Evolutionary conservation across 2,113 vertebrate species (phyloP).

Genomic region (Ciconia stormi): DNA sequence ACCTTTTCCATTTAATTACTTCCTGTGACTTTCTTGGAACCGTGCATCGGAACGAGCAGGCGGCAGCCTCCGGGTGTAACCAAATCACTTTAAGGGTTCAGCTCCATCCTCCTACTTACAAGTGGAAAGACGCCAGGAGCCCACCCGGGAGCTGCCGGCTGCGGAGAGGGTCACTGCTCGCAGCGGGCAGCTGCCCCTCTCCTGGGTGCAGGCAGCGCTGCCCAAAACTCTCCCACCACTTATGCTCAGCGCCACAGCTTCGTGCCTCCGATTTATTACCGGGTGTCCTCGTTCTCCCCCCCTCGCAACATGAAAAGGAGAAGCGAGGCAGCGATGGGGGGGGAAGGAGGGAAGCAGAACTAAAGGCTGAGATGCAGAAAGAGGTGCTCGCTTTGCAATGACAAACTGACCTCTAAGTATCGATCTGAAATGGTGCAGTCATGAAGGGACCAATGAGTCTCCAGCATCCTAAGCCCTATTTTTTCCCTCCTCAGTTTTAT

Average conservation of each 20-base stretch:
- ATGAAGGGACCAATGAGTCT: not conserved
- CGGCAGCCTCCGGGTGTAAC: not conserved
- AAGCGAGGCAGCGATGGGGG: not conserved
- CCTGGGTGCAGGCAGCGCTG: not conserved
- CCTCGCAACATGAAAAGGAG: not conserved
- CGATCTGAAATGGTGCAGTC: conserved; percentile 31
- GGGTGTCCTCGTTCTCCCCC: fast-evolving
- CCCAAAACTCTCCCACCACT: not conserved
- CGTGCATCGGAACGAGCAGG: not conserved
- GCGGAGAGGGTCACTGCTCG: fast-evolving
- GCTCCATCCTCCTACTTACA: not conserved
- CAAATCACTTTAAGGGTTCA: not conserved
- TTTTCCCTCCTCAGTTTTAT: not conserved
- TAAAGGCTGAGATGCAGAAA: not conserved
- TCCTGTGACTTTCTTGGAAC: conserved; percentile 78
- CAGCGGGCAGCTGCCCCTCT: not conserved
- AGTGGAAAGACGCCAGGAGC: not conserved
- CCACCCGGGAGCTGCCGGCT: not conserved
- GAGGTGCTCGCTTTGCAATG: not conserved
- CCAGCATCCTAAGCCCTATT: not conserved
- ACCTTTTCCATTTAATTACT: conserved; percentile 82
- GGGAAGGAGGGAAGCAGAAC: not conserved
- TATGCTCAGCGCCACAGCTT: fast-evolving
- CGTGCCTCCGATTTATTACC: not conserved
- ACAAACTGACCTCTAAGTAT: conserved; percentile 50